Percentiles rank a stretch among this genome's conserved stretches.
These are phyloP conservation scores for Thymelicus lineola DNA, from an alignment of 2,888 invertebrate genomes.

Conservation along the genomic window DNA sequence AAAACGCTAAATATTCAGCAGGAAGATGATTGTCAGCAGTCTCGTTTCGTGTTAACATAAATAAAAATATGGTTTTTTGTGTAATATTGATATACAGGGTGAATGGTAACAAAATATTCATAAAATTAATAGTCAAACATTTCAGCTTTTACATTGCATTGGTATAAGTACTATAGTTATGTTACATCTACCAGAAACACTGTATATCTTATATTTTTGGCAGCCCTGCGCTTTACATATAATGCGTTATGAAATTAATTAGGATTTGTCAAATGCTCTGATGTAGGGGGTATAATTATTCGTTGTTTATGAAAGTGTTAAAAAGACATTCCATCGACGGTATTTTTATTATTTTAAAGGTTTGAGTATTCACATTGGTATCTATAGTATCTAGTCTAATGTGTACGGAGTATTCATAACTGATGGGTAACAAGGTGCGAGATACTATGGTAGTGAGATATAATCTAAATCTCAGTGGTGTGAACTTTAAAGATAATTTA, in stretches of 20 bases:
- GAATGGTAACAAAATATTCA: constrained; percentile 41
- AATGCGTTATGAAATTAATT: constrained; percentile 16
- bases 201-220: constrained; percentile 70
- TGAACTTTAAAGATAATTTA: constrained; percentile 5
- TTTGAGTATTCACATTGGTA: constrained; percentile 14
- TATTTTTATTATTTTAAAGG: constrained; percentile 18
- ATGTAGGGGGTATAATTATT: constrained; percentile 32
- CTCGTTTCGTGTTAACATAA: constrained; percentile 48
- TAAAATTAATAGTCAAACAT: background rate
- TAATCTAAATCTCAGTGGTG: constrained; percentile 16
- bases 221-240: constrained; percentile 71
- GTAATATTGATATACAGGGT: constrained; percentile 48
- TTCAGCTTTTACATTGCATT: constrained; percentile 1
- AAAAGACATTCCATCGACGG: background rate
- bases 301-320: constrained; percentile 13
- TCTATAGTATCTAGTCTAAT: background rate
- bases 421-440: constrained; percentile 22
- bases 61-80: constrained; percentile 28
- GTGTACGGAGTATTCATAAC: constrained; percentile 3
- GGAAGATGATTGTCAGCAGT: constrained; percentile 55
- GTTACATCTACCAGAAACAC: constrained; percentile 56
- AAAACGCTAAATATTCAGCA: background rate
- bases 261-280: constrained; percentile 21
- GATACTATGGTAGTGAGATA: constrained; percentile 6
- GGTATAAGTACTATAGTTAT: constrained; percentile 4